phyloP scores from a whole-genome alignment of 2,113 vertebrate genomes.

The Varanus komodoensis region DNA sequence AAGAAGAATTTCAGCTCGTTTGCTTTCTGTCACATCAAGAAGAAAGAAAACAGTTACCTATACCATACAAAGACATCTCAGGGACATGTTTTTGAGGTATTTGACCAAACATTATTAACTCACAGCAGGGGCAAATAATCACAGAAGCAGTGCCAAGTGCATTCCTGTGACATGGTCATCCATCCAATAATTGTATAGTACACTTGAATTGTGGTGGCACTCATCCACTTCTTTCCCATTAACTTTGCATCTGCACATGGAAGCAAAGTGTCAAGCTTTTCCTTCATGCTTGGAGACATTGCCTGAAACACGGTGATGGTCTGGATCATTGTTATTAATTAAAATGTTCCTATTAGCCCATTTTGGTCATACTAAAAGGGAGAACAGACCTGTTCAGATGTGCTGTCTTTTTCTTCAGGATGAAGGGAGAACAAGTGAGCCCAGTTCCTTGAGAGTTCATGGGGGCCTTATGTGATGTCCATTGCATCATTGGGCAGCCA shows the following conservation, averaged over 20 bases:
- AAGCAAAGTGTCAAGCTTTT: constrained; percentile 75
- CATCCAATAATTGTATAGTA: constrained; percentile 80
- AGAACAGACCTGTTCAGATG: constrained; percentile 39
- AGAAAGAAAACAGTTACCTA: background rate
- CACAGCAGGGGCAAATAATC: constrained; percentile 72
- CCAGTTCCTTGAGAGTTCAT: constrained; percentile 44
- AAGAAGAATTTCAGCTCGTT: background rate
- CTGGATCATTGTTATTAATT: constrained; percentile 81
- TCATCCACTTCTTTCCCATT: constrained; percentile 78
- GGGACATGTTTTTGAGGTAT: constrained; percentile 51
- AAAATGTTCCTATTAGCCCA: constrained; percentile 69
- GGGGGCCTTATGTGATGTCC: constrained; percentile 25
- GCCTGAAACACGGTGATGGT: constrained; percentile 71
- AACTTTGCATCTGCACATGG: constrained; percentile 67
- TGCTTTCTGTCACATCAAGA: background rate
- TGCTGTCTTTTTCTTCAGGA: constrained; percentile 22
- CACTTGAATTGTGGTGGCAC: constrained; percentile 71
- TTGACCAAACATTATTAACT: constrained; percentile 76
- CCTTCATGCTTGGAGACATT: constrained; percentile 79
- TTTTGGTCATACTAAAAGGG: constrained; percentile 58
- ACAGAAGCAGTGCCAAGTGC: constrained; percentile 54
- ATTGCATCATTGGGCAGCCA: constrained; percentile 58
- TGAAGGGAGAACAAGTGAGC: constrained; percentile 51
- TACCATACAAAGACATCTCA: background rate
- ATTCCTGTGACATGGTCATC: constrained; percentile 77